Conservation (phyloP, 2,888 invertebrate species). For the Xylocampa areola region DNA sequence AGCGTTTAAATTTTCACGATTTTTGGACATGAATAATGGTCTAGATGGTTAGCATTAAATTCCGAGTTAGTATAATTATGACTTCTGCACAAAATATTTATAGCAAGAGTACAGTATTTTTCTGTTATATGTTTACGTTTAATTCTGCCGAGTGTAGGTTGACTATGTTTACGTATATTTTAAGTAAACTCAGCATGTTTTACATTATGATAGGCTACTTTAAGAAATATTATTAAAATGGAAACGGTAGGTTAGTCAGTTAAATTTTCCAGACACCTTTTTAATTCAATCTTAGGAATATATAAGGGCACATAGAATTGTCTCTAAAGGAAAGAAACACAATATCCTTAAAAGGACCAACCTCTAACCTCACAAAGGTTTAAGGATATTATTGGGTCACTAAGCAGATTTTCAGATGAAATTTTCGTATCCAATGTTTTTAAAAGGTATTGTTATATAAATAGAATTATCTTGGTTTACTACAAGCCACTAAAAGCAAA, state of each 20-base stretch:
- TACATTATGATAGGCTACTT: no score
- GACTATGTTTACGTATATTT: no score
- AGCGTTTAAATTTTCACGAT: constrained; percentile 7
- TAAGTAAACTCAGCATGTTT: no score
- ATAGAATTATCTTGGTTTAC: not conserved
- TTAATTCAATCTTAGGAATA: not conserved
- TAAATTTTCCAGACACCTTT: not conserved
- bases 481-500: not conserved
- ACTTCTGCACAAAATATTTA: no score
- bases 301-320: no score
- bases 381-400: not conserved
- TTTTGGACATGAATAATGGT: constrained; percentile 1
- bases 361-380: not conserved
- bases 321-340: not conserved
- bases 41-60: not conserved
- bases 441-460: not conserved
- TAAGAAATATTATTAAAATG: no score
- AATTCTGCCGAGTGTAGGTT: no score
- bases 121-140: not conserved
- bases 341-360: not conserved
- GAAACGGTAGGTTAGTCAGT: no score
- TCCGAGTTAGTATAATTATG: no score
- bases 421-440: not conserved
- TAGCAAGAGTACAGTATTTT: no score
- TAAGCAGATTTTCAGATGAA: not conserved